Evolutionary conservation across 2,888 invertebrate genomes (phyloP).

Genomic region (Thera obeliscata): DNA sequence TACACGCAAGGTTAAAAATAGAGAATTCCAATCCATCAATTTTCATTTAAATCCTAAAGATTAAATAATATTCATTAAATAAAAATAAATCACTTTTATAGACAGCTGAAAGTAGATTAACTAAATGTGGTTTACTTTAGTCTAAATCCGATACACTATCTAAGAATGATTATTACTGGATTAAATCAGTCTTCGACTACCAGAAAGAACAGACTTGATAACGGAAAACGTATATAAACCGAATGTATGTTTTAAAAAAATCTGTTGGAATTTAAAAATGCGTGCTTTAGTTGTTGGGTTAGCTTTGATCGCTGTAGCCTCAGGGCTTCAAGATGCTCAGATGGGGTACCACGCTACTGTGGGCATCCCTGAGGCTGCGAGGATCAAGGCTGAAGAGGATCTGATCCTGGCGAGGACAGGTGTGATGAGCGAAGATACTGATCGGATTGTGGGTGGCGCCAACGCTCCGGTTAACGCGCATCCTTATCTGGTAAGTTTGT

Average conservation of each 20-base stretch:
- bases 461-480: slow-evolving; percentile 52
- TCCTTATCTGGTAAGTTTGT: slow-evolving; percentile 55
- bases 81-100: background rate
- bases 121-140: background rate
- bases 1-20: no score
- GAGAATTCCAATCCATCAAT: background rate
- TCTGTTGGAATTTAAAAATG: slow-evolving; percentile 43
- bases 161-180: slow-evolving; percentile 28
- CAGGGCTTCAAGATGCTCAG: slow-evolving; percentile 44
- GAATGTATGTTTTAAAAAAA: slow-evolving; percentile 5
- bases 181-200: slow-evolving; percentile 22
- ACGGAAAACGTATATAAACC: slow-evolving; percentile 26
- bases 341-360: slow-evolving; percentile 56
- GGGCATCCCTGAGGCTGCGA: slow-evolving; percentile 62
- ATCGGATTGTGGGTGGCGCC: slow-evolving; percentile 61
- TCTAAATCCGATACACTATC: slow-evolving; percentile 19
- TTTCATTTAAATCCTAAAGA: background rate
- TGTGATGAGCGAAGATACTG: background rate
- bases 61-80: background rate
- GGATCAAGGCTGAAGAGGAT: slow-evolving; percentile 58
- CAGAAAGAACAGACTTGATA: slow-evolving; percentile 22
- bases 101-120: background rate
- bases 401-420: slow-evolving; percentile 5
- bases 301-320: slow-evolving; percentile 43
- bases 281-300: slow-evolving; percentile 42